Conservation (phyloP, 1,140 invertebrate genomes). For the Samia ricini region DNA sequence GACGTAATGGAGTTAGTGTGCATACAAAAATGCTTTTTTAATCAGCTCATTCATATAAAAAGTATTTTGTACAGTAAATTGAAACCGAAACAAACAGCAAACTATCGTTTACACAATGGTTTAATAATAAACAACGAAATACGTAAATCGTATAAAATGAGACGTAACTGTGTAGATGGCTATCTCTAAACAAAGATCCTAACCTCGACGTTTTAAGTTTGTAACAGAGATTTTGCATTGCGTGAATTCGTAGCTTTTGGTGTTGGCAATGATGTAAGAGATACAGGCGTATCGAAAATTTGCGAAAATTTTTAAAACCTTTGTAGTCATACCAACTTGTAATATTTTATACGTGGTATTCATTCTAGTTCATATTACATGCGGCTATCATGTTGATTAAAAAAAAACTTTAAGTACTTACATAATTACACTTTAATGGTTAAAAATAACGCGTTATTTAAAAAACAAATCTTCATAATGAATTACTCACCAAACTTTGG, state of each 20-base stretch:
- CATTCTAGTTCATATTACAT: no score
- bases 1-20: neutral
- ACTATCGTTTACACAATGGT: neutral
- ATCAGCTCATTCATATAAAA: neutral
- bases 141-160: neutral
- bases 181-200: conserved; percentile 8
- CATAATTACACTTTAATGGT: no score
- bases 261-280: neutral
- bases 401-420: no score
- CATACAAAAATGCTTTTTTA: neutral
- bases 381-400: no score
- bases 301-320: neutral
- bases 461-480: no score
- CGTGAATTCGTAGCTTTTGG: conserved; percentile 2
- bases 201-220: neutral
- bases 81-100: neutral
- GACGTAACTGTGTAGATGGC: neutral
- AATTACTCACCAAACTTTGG: no score
- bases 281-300: neutral
- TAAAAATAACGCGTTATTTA: no score
- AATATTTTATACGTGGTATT: no score
- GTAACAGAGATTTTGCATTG: neutral
- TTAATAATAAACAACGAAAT: conserved; percentile 2
- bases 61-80: neutral
- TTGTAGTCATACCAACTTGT: no score